phyloP scores from a whole-genome alignment of 2,113 vertebrate species.

The Pseudorasbora parva region DNA sequence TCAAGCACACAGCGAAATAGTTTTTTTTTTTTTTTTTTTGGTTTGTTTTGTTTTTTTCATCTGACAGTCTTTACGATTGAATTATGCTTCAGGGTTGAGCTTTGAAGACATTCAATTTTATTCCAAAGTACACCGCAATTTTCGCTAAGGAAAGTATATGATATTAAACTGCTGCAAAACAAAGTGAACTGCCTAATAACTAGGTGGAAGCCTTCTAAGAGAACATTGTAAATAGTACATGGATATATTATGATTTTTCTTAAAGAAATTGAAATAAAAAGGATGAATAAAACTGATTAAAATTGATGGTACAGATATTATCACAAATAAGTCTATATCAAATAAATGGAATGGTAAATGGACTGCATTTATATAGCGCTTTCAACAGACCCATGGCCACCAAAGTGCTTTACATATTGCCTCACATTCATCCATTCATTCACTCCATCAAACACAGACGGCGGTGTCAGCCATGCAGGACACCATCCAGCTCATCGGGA shows the following conservation, averaged over 20 bases:
- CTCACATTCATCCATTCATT: too few species aligned
- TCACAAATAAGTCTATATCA: background rate
- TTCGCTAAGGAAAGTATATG: background rate
- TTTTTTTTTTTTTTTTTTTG: background rate
- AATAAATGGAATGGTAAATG: too few species aligned
- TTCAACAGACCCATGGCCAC: too few species aligned
- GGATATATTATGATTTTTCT: too few species aligned
- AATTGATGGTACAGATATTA: background rate
- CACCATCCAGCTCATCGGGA: too few species aligned
- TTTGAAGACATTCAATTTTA: background rate
- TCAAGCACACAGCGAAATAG: background rate
- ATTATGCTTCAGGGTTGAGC: background rate
- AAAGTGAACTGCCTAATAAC: background rate
- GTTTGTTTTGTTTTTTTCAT: constrained; percentile 19
- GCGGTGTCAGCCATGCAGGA: too few species aligned
- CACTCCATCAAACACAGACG: too few species aligned
- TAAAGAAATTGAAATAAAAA: too few species aligned
- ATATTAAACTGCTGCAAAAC: background rate
- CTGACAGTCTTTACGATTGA: background rate
- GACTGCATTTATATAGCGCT: too few species aligned
- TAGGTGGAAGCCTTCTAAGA: background rate
- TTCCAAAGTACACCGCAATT: constrained; percentile 1
- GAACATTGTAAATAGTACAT: background rate
- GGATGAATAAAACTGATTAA: background rate
- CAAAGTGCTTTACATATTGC: too few species aligned